Evolutionary conservation across 92 coral and sea anemone species (phyloP), one percentile per base, ranked within the genome.

Genomic region (Palythoa grandiflora): DNA sequence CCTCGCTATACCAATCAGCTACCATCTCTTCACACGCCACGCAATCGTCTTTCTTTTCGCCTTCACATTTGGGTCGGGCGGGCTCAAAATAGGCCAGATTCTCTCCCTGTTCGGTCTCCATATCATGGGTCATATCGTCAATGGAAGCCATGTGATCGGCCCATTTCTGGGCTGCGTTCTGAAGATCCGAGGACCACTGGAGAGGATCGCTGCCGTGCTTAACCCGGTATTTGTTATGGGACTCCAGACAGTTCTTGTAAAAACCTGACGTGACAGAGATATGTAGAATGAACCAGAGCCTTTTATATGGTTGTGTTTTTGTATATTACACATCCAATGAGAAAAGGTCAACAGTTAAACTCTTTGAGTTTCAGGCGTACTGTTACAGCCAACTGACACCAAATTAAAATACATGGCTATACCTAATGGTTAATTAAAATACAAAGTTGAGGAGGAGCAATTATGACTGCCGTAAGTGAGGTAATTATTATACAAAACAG

Each of bases 151-250:
- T 50, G 37, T 80, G 77, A 28, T 88, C 81, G 15, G 91, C 91
- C 91, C 91, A 88, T 61, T 73, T 74, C 40, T 88, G 87, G 37
- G 91, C 87, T 16, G 80, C 60, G n/a, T 35, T 70, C 78, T 80
- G 87, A 35, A 88, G 85, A 55, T 72, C 61, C n/a, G 76, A 71
- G 80, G 38, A 79, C 91, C 91, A 88, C 48, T 8, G 12, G 61
- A 88, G 70, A 15, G 91, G 91, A 15, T 79, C 80, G 9, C 78
- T 48, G 11, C 91, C 91, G 79, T 88, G 91, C 21, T 55, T 80
- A 38, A 65, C 36, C 36, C 91, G 87, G 87, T 88, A 88, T 16
- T 20, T 79, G 54, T 88, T 88, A 83, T 88, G 91, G 80, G 91
- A 80, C 21, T 71, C 91, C 17, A 88, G 55, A 39, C 91, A 88